Conservation (phyloP, 2,113 vertebrate species). For the Miniopterus natalensis region DNA sequence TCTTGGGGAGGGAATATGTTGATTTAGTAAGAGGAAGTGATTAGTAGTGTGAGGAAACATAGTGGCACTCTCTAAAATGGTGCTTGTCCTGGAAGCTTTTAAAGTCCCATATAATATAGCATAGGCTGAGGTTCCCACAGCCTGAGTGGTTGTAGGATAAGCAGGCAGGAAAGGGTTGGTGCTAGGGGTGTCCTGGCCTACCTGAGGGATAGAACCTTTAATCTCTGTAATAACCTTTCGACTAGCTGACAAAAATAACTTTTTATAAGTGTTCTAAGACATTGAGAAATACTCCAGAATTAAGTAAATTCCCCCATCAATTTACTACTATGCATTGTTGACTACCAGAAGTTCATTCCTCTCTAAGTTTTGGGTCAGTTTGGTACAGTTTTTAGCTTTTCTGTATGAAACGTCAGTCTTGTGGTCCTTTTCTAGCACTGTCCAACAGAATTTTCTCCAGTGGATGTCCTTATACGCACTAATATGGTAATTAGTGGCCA, state of each 20-base stretch:
- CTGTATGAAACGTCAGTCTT: neutral
- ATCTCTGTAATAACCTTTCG: neutral
- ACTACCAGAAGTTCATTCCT: neutral
- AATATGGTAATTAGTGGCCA: neutral
- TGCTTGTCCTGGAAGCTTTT: conserved; percentile 3
- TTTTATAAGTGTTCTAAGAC: neutral
- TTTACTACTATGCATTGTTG: neutral
- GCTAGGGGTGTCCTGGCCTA: neutral
- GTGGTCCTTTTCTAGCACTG: conserved; percentile 4
- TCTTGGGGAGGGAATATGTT: neutral
- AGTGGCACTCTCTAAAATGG: neutral
- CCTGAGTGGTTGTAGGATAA: neutral
- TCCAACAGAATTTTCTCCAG: neutral
- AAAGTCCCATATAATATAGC: neutral
- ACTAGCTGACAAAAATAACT: neutral
- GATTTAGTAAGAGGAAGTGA: neutral
- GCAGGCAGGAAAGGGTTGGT: neutral
- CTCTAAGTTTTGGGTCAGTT: neutral
- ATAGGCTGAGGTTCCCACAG: neutral
- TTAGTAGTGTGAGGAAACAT: neutral
- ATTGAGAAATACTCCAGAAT: neutral
- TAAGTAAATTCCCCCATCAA: neutral
- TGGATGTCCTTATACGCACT: neutral
- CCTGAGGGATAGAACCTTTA: neutral
- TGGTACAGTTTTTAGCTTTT: neutral